These are phyloP conservation scores for Amphipoea lucens DNA, from an alignment of 2,888 invertebrate genomes.

Conservation along the genomic window DNA sequence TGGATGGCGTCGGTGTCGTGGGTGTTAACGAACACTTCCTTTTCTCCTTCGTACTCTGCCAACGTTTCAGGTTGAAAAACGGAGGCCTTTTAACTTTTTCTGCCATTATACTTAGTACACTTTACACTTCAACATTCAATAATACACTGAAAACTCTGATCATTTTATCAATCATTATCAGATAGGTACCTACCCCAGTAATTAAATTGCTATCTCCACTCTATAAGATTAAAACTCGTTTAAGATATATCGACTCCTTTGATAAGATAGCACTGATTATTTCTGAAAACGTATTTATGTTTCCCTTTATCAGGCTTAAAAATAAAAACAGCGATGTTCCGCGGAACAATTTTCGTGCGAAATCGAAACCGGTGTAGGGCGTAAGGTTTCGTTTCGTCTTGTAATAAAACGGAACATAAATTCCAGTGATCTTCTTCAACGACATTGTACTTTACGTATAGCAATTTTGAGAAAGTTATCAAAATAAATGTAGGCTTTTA, in stretches of 20 bases:
- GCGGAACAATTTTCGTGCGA: constrained; percentile 45
- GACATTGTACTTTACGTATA: constrained; percentile 62
- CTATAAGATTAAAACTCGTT: constrained; percentile 56
- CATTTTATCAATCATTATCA: constrained; percentile 58
- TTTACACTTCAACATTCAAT: constrained; percentile 60
- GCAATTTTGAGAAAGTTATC: constrained; percentile 80
- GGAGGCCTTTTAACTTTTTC: constrained; percentile 82
- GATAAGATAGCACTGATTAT: constrained; percentile 55
- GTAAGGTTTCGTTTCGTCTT: constrained; percentile 45
- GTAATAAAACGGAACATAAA: constrained; percentile 64
- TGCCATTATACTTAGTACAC: constrained; percentile 75
- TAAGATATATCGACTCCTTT: constrained; percentile 40
- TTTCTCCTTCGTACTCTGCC: constrained; percentile 76
- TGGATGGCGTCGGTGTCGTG: constrained; percentile 21
- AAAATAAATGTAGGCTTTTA: constrained; percentile 83
- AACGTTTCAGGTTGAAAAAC: constrained; percentile 82
- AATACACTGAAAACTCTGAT: constrained; percentile 61
- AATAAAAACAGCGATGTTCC: constrained; percentile 42
- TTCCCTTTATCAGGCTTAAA: constrained; percentile 12
- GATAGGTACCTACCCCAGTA: constrained; percentile 36
- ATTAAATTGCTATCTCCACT: constrained; percentile 56
- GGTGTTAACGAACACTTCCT: constrained; percentile 38
- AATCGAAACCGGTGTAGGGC: constrained; percentile 60
- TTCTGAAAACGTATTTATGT: constrained; percentile 45
- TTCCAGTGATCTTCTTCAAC: constrained; percentile 69